Percentiles rank a stretch among this genome's conserved stretches.
These are phyloP conservation scores for Boulengerochromis microlepis DNA, from an alignment of 2,113 vertebrate genomes.

Conservation along the genomic window DNA sequence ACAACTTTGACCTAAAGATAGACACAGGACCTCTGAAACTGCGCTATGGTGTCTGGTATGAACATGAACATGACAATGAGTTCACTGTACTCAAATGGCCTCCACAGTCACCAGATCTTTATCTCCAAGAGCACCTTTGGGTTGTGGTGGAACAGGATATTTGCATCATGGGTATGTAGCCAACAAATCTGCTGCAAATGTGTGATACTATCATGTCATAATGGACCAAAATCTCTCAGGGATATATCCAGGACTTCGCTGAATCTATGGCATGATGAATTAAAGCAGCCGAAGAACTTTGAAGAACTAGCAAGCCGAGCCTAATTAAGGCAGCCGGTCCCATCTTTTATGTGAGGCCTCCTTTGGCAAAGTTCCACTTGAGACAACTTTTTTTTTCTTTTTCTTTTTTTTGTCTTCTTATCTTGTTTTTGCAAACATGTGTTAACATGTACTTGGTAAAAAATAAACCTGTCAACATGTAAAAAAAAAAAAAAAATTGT, in stretches of 20 bases:
- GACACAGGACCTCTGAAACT: neutral
- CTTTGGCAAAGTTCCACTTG: neutral
- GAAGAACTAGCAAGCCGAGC: neutral
- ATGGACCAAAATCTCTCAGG: neutral
- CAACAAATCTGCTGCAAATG: neutral
- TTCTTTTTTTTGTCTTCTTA: rapidly evolving
- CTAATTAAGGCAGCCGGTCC: neutral
- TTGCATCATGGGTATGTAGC: neutral
- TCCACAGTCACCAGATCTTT: neutral
- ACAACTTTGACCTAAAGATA: neutral
- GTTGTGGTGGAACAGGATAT: neutral
- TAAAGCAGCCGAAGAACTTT: neutral
- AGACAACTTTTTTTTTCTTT: neutral
- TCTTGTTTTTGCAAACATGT: neutral
- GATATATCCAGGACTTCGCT: neutral
- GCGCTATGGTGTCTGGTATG: neutral
- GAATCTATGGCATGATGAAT: neutral
- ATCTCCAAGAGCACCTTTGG: neutral
- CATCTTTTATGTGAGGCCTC: neutral
- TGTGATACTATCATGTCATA: rapidly evolving
- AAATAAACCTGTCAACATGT: neutral
- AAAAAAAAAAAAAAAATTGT: neutral
- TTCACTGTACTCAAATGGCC: neutral
- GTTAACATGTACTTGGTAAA: neutral
- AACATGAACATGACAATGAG: neutral